phyloP scores from a whole-genome alignment of 2,888 invertebrate species.

The Steinernema scapterisci region DNA sequence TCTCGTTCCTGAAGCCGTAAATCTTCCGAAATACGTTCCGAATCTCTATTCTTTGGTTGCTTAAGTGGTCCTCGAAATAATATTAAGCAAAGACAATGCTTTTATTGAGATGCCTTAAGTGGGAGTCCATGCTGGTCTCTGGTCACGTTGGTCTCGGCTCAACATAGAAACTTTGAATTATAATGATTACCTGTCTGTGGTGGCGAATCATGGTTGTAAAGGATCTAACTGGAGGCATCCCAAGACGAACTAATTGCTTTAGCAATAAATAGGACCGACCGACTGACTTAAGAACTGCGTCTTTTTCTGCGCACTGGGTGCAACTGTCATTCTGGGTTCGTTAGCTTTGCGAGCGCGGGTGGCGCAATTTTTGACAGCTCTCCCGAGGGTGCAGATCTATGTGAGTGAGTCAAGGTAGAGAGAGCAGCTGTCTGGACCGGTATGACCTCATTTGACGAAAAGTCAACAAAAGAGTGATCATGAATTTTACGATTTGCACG shows the following conservation, averaged over 20 bases:
- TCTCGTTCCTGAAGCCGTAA: too few relatives aligned
- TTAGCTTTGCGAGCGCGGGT: not conserved
- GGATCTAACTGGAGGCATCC: not conserved
- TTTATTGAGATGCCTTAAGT: too few relatives aligned
- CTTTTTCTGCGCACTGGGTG: slow-evolving; percentile 13
- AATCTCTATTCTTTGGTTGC: too few relatives aligned
- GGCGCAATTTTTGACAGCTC: slow-evolving; percentile 7
- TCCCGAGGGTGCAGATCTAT: not conserved
- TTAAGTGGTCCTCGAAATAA: too few relatives aligned
- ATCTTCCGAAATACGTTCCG: too few relatives aligned
- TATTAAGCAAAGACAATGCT: too few relatives aligned
- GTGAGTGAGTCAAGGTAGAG: not conserved
- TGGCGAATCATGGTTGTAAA: slow-evolving; percentile 1
- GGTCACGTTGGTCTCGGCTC: too few relatives aligned
- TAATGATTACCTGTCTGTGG: not conserved
- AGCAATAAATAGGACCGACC: not conserved
- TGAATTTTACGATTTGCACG: not conserved
- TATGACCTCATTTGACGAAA: too few relatives aligned
- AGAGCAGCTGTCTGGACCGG: not conserved
- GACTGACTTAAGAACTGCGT: not conserved
- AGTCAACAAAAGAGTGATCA: not conserved
- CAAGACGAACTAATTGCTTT: not conserved
- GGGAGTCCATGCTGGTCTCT: too few relatives aligned
- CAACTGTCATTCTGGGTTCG: not conserved
- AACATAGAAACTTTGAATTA: too few relatives aligned